Percentiles rank a stretch among this genome's conserved stretches.
Evolutionary conservation across 1,140 invertebrate species (phyloP).

Genomic region (Phortica variegata): DNA sequence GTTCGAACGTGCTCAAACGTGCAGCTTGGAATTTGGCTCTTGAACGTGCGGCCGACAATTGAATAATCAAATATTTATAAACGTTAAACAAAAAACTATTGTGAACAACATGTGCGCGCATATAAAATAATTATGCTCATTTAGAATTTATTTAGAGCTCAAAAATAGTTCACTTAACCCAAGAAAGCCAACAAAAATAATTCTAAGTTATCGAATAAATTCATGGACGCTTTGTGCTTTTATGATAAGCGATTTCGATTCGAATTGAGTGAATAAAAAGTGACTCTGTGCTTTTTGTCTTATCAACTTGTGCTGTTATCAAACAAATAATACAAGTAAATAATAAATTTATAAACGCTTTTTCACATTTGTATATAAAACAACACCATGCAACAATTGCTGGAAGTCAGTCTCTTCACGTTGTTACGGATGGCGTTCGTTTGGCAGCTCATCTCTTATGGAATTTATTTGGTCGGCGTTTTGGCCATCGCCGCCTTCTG

Average conservation of each 20-base stretch:
- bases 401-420: conserved; percentile 42
- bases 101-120: too few relatives aligned
- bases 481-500: conserved; percentile 53
- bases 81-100: too few relatives aligned
- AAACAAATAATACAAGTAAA: neutral
- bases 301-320: conserved; percentile 7
- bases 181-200: too few relatives aligned
- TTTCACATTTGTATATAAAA: too few relatives aligned
- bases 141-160: too few relatives aligned
- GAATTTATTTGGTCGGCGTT: conserved; percentile 55
- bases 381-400: conserved; percentile 32
- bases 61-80: too few relatives aligned
- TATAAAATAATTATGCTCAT: too few relatives aligned
- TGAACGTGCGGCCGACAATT: too few relatives aligned
- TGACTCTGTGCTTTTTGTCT: neutral
- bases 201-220: neutral
- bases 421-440: conserved; percentile 44
- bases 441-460: conserved; percentile 35
- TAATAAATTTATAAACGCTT: conserved; percentile 17
- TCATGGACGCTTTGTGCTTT: neutral
- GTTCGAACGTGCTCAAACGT: conserved; percentile 25
- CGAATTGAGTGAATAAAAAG: neutral
- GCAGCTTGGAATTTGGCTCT: too few relatives aligned
- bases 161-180: too few relatives aligned
- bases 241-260: neutral